phyloP scores from a whole-genome alignment of 2,797 vertebrate species.

The Scomberomorus guttatus region DNA sequence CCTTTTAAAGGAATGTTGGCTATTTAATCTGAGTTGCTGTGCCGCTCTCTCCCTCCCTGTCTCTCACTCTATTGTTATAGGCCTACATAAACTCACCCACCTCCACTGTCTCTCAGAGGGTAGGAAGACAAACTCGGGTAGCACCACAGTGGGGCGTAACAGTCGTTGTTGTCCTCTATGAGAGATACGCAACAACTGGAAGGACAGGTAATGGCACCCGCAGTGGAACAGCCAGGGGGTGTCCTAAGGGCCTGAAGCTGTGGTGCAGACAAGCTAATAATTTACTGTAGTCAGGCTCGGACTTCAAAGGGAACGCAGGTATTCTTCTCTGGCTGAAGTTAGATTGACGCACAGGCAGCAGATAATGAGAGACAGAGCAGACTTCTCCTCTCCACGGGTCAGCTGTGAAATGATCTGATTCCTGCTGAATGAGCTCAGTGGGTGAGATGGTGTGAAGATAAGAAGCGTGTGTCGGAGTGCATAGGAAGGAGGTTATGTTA shows the following conservation, averaged over 20 bases:
- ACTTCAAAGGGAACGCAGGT: slow-evolving; percentile 79
- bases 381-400: slow-evolving; percentile 49
- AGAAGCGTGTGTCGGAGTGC: slow-evolving; percentile 5
- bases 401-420: slow-evolving; percentile 62
- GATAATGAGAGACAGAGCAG: slow-evolving; percentile 79
- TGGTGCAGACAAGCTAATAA: slow-evolving; percentile 70
- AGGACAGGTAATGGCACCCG: slow-evolving; percentile 66
- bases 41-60: slow-evolving; percentile 42
- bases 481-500: slow-evolving; percentile 18
- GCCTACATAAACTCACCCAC: slow-evolving; percentile 58
- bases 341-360: slow-evolving; percentile 67
- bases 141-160: slow-evolving; percentile 23
- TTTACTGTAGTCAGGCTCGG: slow-evolving; percentile 65
- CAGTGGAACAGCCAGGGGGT: slow-evolving; percentile 64
- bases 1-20: slow-evolving; percentile 83
- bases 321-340: slow-evolving; percentile 77
- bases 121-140: slow-evolving; percentile 40
- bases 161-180: slow-evolving; percentile 37
- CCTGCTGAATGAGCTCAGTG: slow-evolving; percentile 52
- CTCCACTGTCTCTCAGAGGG: slow-evolving; percentile 35
- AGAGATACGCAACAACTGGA: slow-evolving; percentile 55
- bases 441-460: slow-evolving; percentile 44
- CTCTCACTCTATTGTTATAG: slow-evolving; percentile 54
- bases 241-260: slow-evolving; percentile 67
- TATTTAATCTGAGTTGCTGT: slow-evolving; percentile 71